Conservation (phyloP, 2,888 invertebrate genomes). For the Diogma glabrata region DNA sequence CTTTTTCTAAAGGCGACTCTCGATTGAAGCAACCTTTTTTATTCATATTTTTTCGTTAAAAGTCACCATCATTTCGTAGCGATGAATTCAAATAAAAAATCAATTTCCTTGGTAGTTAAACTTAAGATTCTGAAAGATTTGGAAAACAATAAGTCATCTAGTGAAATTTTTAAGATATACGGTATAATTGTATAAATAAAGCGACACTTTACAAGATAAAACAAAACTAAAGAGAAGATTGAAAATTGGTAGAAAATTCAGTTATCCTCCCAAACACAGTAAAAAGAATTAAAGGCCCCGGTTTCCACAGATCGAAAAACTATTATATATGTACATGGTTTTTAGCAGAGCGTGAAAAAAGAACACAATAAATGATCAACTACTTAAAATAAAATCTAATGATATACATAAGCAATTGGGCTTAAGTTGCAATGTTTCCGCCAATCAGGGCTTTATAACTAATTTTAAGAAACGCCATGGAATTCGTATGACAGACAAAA, state of each 20-base stretch:
- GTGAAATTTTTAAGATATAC: background rate
- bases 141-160: background rate
- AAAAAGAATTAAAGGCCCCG: background rate
- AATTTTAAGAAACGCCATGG: background rate
- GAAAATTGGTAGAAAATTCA: background rate
- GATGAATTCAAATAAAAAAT: background rate
- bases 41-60: background rate
- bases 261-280: background rate
- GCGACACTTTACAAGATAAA: background rate
- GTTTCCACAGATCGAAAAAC: background rate
- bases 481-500: conserved; percentile 3
- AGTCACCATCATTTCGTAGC: background rate
- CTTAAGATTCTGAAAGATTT: background rate
- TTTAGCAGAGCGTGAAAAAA: background rate
- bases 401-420: background rate
- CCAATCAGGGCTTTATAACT: background rate
- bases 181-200: background rate
- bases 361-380: background rate
- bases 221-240: conserved; percentile 7
- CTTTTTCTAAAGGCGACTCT: background rate
- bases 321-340: conserved; percentile 1
- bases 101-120: too few relatives aligned
- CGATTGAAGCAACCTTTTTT: background rate
- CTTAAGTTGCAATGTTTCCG: background rate
- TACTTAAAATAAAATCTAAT: background rate